Evolutionary conservation across 2,888 invertebrate genomes (phyloP).

Genomic region (Scelioninae gen. 1): DNA sequence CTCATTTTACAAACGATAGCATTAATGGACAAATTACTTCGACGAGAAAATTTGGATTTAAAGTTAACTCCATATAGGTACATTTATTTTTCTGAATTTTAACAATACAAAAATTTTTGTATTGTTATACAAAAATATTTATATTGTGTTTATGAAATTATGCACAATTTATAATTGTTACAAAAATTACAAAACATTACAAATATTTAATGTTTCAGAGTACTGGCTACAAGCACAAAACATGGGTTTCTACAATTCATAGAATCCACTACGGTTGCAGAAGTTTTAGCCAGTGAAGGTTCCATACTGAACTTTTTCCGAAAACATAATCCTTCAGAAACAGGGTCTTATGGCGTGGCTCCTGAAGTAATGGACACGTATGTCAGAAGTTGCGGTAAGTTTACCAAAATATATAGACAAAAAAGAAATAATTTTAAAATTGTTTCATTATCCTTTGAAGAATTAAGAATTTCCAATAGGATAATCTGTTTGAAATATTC

Average conservation of each 20-base stretch:
- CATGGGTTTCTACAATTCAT: conserved; percentile 99
- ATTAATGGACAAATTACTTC: conserved; percentile 97
- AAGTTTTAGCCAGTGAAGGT: conserved; percentile 93
- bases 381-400: conserved; percentile 93
- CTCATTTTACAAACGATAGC: conserved; percentile 98
- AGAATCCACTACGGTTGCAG: conserved; percentile 96
- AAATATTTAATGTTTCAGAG: conserved; percentile 84
- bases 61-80: conserved; percentile 95
- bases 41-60: conserved; percentile 97
- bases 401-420: background rate
- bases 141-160: no score
- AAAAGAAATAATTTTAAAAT: background rate
- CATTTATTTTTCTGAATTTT: conserved; percentile 7
- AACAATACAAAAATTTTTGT: no score
- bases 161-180: no score
- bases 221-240: conserved; percentile 96
- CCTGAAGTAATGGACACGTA: conserved; percentile 99
- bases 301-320: conserved; percentile 97
- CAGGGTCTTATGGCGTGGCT: conserved; percentile 94
- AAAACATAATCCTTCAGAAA: conserved; percentile 94
- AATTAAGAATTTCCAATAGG: no score
- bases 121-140: no score
- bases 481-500: no score
- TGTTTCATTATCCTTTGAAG: background rate
- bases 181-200: no score